Evolutionary conservation across 2,797 vertebrate species (phyloP).

Genomic region (Lithobates pipiens): DNA sequence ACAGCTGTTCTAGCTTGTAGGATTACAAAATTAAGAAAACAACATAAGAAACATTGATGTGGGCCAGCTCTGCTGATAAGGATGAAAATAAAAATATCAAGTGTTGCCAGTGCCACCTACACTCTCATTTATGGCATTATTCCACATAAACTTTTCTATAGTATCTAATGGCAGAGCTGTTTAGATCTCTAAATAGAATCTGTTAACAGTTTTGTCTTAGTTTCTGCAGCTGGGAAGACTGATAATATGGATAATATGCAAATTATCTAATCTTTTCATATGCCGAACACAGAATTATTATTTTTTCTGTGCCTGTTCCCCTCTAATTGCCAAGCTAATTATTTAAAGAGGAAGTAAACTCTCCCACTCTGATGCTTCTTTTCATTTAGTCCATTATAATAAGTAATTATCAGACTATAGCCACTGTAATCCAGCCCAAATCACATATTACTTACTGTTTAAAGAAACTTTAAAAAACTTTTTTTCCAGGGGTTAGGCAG

Average conservation of each 20-base stretch:
- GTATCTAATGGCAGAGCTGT: neutral
- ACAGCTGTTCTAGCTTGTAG: neutral
- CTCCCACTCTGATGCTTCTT: too few relatives aligned
- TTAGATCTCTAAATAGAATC: neutral
- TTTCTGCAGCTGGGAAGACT: neutral
- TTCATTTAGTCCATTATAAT: too few relatives aligned
- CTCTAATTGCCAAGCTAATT: too few relatives aligned
- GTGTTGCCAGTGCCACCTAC: neutral
- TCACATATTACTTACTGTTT: too few relatives aligned
- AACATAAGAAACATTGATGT: neutral
- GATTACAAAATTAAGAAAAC: neutral
- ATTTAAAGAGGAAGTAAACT: too few relatives aligned
- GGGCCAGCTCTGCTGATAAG: neutral
- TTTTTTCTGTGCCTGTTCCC: neutral
- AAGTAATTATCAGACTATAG: too few relatives aligned
- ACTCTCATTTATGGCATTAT: neutral
- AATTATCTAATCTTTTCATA: too few relatives aligned
- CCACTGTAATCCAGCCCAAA: too few relatives aligned
- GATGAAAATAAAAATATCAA: neutral
- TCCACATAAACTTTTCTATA: neutral
- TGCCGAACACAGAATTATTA: neutral
- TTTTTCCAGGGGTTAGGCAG: too few relatives aligned
- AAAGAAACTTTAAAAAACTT: too few relatives aligned
- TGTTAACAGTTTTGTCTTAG: neutral
- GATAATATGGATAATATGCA: neutral